Conservation (phyloP, 2,113 vertebrate species). For the Rhizomys pruinosus region DNA sequence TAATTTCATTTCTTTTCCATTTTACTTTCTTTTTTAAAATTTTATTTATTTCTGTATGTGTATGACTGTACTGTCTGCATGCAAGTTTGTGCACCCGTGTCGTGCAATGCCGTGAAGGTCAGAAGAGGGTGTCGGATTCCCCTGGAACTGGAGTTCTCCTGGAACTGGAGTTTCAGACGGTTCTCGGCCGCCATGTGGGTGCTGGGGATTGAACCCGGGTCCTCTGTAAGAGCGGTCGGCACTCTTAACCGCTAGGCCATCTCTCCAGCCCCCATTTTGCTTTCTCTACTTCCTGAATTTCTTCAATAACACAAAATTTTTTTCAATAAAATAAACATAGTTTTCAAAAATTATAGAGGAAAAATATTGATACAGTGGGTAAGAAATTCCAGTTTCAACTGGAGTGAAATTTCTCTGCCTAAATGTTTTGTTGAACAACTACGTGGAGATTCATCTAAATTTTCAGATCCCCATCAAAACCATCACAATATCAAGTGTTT, state of each 20-base stretch:
- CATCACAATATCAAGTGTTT: not conserved
- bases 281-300: slow-evolving; percentile 26
- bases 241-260: no score
- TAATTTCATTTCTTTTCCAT: not conserved
- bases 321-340: slow-evolving; percentile 20
- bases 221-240: no score
- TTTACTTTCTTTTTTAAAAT: not conserved
- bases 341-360: not conserved
- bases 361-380: not conserved
- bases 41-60: no score
- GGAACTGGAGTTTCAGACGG: no score
- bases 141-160: no score
- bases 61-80: no score
- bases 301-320: not conserved
- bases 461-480: not conserved
- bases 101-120: no score
- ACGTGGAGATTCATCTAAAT: not conserved
- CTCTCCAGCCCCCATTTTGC: not conserved
- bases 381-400: not conserved
- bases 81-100: no score
- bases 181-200: no score
- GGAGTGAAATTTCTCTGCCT: slow-evolving; percentile 8
- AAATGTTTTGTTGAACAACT: slow-evolving; percentile 21
- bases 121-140: no score
- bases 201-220: no score